Conservation (phyloP, 2,113 vertebrate genomes). For the Atherinomorus stipes region DNA sequence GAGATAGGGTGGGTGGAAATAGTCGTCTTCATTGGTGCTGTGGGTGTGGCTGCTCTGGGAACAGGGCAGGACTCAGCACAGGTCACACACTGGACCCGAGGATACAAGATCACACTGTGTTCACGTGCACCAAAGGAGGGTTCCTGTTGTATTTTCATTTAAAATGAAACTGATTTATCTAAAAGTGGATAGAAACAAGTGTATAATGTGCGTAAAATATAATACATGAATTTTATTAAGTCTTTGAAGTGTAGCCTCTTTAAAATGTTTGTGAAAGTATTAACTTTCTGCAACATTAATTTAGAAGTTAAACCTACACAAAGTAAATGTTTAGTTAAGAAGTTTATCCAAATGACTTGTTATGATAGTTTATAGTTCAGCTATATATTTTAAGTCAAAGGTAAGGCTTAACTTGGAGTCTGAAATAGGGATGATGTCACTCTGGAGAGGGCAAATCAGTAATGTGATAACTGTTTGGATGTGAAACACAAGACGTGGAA, state of each 20-base stretch:
- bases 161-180: neutral
- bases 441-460: slow-evolving; percentile 62
- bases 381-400: slow-evolving; percentile 20
- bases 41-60: slow-evolving; percentile 68
- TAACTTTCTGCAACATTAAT: too few species aligned
- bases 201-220: neutral
- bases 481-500: slow-evolving; percentile 70
- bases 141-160: neutral
- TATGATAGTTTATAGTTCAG: slow-evolving; percentile 8
- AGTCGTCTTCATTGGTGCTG: slow-evolving; percentile 51
- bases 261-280: too few species aligned
- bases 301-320: too few species aligned
- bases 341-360: neutral
- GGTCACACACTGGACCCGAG: slow-evolving; percentile 39
- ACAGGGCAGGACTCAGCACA: slow-evolving; percentile 32
- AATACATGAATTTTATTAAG: neutral
- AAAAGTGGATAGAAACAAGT: neutral
- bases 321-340: too few species aligned
- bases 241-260: too few species aligned
- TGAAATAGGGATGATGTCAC: slow-evolving; percentile 72
- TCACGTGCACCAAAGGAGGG: neutral
- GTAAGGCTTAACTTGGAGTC: slow-evolving; percentile 35
- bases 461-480: slow-evolving; percentile 69
- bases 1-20: slow-evolving; percentile 39
- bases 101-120: slow-evolving; percentile 19